These are phyloP conservation scores for Phalacrocorax carbo DNA, from an alignment of 2,113 vertebrate species.

Conservation along the genomic window DNA sequence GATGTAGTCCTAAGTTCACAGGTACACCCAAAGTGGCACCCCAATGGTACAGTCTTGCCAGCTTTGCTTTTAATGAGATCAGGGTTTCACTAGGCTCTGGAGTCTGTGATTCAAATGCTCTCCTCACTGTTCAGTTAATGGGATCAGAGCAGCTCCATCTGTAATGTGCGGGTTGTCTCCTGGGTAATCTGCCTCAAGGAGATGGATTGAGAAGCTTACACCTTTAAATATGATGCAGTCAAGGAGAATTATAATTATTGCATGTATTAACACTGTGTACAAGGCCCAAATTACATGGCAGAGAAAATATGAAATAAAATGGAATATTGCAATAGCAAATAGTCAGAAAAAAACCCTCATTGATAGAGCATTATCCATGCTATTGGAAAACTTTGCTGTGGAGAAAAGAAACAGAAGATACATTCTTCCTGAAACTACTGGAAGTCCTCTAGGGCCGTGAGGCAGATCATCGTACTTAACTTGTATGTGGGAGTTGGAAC, in stretches of 20 bases:
- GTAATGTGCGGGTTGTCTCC: constrained; percentile 62
- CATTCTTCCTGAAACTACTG: not conserved
- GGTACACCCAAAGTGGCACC: constrained; percentile 44
- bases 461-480: not conserved
- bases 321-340: constrained; percentile 4
- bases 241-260: constrained; percentile 74
- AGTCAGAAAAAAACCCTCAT: not conserved
- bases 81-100: constrained; percentile 63
- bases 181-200: constrained; percentile 71
- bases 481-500: not conserved
- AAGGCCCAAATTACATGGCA: constrained; percentile 51
- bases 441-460: not conserved
- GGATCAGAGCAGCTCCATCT: constrained; percentile 66
- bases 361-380: not conserved
- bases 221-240: constrained; percentile 73
- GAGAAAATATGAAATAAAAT: constrained; percentile 40
- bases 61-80: constrained; percentile 68
- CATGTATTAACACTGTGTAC: constrained; percentile 63
- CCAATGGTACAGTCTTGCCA: constrained; percentile 16
- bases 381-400: constrained; percentile 10
- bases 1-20: constrained; percentile 29
- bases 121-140: constrained; percentile 67
- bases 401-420: not conserved
- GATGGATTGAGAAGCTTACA: constrained; percentile 66
- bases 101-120: constrained; percentile 60